phyloP scores from a whole-genome alignment of 2,888 invertebrate genomes.

The Thalpophila matura region DNA sequence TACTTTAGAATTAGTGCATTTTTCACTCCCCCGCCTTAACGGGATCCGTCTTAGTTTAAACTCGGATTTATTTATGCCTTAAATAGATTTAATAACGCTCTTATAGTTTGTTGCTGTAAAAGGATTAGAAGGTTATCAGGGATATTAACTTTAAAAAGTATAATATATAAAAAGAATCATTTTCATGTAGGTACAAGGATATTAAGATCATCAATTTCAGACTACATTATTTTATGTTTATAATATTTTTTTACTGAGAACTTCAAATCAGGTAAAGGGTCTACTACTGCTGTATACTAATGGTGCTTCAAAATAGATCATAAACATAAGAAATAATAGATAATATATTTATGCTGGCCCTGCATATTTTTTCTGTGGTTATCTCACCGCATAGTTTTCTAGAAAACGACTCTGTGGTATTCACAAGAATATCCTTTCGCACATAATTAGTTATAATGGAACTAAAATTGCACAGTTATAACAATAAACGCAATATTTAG shows the following conservation, averaged over 20 bases:
- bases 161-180: too few species aligned
- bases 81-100: constrained; percentile 73
- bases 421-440: constrained; percentile 24
- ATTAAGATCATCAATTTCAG: background rate
- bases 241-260: too few species aligned
- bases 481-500: constrained; percentile 75
- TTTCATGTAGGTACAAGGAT: background rate
- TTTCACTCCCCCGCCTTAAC: constrained; percentile 80
- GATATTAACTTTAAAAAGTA: too few species aligned
- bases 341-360: background rate
- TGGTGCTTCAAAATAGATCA: too few species aligned
- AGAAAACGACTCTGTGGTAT: constrained; percentile 8
- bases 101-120: constrained; percentile 12
- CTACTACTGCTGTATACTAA: too few species aligned
- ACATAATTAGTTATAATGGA: constrained; percentile 50
- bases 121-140: background rate
- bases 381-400: background rate
- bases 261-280: too few species aligned
- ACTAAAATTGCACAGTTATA: constrained; percentile 56
- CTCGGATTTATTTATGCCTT: constrained; percentile 75
- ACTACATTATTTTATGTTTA: too few species aligned
- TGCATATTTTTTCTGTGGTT: background rate
- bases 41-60: constrained; percentile 82
- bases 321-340: too few species aligned
- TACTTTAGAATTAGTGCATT: constrained; percentile 86